These are phyloP conservation scores for Acanthosoma haemorrhoidale DNA, from an alignment of 2,888 invertebrate species.

Conservation along the genomic window DNA sequence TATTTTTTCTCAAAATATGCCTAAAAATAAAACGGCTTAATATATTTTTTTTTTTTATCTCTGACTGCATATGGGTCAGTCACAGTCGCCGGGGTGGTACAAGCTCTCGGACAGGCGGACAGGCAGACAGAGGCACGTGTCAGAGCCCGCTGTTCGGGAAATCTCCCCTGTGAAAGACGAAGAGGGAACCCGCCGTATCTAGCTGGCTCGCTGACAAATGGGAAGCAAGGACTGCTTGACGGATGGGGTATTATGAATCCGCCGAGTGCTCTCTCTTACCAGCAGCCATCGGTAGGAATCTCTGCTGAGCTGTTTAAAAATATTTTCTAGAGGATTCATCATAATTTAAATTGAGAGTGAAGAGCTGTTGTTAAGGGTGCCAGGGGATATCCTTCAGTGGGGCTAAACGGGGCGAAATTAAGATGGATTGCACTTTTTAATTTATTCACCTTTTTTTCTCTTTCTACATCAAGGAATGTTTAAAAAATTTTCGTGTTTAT, in stretches of 20 bases:
- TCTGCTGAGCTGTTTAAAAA: not conserved
- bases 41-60: not conserved
- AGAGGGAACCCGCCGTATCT: not conserved
- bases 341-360: constrained; percentile 12
- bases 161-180: not conserved
- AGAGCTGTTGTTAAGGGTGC: not conserved
- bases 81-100: too few relatives aligned
- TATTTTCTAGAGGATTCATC: not conserved
- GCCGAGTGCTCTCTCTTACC: not conserved
- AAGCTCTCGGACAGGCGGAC: not conserved
- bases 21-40: not conserved
- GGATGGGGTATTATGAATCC: constrained; percentile 10
- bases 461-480: too few relatives aligned
- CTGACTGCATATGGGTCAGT: not conserved
- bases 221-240: not conserved
- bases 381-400: not conserved
- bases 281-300: not conserved
- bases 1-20: too few relatives aligned
- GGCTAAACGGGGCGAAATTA: constrained; percentile 6
- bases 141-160: not conserved
- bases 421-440: not conserved
- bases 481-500: too few relatives aligned
- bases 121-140: not conserved
- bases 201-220: not conserved
- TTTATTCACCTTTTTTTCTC: too few relatives aligned